Evolutionary conservation across 2,113 vertebrate species (phyloP).

Genomic region (Seriola rivoliana): DNA sequence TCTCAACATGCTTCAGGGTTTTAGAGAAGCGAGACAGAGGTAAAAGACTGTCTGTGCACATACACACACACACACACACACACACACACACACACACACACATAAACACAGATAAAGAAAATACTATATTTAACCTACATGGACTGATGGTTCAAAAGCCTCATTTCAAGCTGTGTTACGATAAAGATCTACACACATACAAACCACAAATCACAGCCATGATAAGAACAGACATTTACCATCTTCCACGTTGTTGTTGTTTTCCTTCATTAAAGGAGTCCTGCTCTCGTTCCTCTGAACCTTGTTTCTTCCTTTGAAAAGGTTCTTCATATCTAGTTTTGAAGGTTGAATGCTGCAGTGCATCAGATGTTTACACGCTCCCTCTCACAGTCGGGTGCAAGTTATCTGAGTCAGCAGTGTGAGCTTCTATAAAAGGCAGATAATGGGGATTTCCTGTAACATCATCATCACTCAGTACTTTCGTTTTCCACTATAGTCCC

Average conservation of each 20-base stretch:
- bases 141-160: no score
- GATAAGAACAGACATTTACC: conserved; percentile 1
- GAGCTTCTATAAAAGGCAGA: no score
- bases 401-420: not conserved
- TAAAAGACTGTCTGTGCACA: no score
- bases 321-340: not conserved
- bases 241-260: not conserved
- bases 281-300: accelerated
- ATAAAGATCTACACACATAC: not conserved
- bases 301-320: accelerated
- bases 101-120: no score
- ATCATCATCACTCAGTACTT: not conserved
- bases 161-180: not conserved
- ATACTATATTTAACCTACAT: no score
- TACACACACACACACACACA: no score
- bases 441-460: not conserved
- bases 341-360: no score
- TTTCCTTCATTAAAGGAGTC: not conserved
- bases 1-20: no score
- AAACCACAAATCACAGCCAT: not conserved
- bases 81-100: no score
- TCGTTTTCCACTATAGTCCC: not conserved
- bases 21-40: no score
- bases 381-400: no score
- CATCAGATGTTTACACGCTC: no score